A percentile compares a stretch with the other conserved stretches of the same genome.
Conservation (phyloP, 2,888 invertebrate species). For the Dyspetes luteomarginatus region DNA sequence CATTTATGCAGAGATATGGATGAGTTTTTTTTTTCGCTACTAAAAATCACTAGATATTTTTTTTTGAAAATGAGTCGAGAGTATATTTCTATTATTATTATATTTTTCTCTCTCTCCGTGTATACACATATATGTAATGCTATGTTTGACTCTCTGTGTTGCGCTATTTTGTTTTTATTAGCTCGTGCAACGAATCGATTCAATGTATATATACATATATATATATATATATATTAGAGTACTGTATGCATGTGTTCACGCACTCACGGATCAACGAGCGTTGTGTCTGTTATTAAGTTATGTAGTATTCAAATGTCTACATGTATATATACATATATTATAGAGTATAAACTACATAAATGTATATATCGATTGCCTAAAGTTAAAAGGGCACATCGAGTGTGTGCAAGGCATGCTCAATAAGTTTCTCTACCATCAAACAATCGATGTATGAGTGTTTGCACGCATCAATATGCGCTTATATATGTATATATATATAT, state of each 20-base stretch:
- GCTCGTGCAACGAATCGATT: conserved; percentile 47
- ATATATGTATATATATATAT: not conserved
- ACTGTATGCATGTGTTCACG: conserved; percentile 46
- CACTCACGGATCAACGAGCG: conserved; percentile 43
- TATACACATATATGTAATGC: not conserved
- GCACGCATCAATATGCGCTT: no score
- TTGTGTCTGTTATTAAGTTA: conserved; percentile 2
- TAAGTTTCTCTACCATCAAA: no score
- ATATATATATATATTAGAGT: conserved; percentile 22
- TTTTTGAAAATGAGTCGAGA: no score
- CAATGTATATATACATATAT: conserved; percentile 37
- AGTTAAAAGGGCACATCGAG: not conserved
- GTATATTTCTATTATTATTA: conserved; percentile 1
- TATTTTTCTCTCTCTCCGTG: not conserved
- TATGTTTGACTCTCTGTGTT: not conserved
- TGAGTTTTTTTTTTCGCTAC: no score
- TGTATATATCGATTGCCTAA: not conserved
- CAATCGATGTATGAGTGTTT: not conserved
- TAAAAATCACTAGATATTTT: no score
- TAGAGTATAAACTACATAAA: no score
- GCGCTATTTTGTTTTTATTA: not conserved
- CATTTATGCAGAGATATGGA: no score
- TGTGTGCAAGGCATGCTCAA: not conserved
- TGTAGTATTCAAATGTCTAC: no score
- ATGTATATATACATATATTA: no score